Conservation (phyloP, 2,797 vertebrate genomes). For the Pseudomugil tenellus region DNA sequence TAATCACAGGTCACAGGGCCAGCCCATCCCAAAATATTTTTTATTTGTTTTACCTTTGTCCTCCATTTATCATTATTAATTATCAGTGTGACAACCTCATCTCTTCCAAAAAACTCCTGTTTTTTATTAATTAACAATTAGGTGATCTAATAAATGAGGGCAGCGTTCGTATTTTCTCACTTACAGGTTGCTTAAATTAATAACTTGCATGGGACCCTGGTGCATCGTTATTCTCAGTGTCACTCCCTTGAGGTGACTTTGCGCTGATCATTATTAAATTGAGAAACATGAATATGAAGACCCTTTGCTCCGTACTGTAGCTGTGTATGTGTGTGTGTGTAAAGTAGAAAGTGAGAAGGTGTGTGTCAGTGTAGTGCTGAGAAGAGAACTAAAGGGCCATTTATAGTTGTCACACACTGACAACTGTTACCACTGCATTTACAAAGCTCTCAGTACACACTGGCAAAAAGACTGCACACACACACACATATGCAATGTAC, state of each 20-base stretch:
- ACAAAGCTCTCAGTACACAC: slow-evolving; percentile 73
- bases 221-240: slow-evolving; percentile 32
- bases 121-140: background rate
- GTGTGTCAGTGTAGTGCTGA: slow-evolving; percentile 64
- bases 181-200: slow-evolving; percentile 41
- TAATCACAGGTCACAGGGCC: too few species aligned
- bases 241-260: slow-evolving; percentile 37
- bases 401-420: slow-evolving; percentile 77
- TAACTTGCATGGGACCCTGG: slow-evolving; percentile 49
- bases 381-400: slow-evolving; percentile 75
- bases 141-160: slow-evolving; percentile 3
- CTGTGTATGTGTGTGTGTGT: slow-evolving; percentile 28
- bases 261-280: slow-evolving; percentile 60
- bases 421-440: slow-evolving; percentile 80
- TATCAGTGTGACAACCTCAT: background rate
- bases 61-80: background rate
- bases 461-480: slow-evolving; percentile 51
- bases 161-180: slow-evolving; percentile 18
- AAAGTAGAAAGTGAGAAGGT: slow-evolving; percentile 22
- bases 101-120: background rate
- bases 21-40: too few species aligned
- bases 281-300: slow-evolving; percentile 63
- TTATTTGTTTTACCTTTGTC: too few species aligned
- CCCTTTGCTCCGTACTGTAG: slow-evolving; percentile 33
- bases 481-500: slow-evolving; percentile 6